Percentiles rank a stretch among this genome's conserved stretches.
Evolutionary conservation across 2,113 vertebrate genomes (phyloP).

Genomic region (Mesocricetus auratus): DNA sequence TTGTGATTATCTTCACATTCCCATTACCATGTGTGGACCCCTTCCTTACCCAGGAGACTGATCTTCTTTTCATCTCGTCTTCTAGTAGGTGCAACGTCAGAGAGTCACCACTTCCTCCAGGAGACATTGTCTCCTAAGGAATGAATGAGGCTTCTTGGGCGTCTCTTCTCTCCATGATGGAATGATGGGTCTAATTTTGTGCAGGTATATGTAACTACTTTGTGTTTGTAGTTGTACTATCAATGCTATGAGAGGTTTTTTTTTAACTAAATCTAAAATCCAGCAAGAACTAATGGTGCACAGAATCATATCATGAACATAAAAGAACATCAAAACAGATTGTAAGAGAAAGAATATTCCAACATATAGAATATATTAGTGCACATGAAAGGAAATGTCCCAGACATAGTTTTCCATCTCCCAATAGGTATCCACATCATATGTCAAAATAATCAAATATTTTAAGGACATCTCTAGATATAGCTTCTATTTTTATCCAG

Average conservation of each 20-base stretch:
- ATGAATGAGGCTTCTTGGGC: not conserved
- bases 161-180: too few relatives aligned
- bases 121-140: not conserved
- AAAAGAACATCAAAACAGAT: not conserved
- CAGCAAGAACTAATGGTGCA: not conserved
- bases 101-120: not conserved
- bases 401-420: not conserved
- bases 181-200: not conserved
- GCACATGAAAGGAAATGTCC: not conserved
- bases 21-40: not conserved
- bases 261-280: not conserved
- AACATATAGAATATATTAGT: not conserved
- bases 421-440: not conserved
- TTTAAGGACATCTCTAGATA: not conserved
- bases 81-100: not conserved
- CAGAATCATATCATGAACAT: not conserved
- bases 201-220: not conserved
- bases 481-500: conserved; percentile 2
- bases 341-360: not conserved
- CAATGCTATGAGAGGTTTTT: not conserved
- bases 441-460: conserved; percentile 5
- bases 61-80: not conserved
- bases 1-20: not conserved
- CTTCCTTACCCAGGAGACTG: not conserved
- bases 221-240: not conserved